A percentile compares a stretch with the other conserved stretches of the same genome.
phyloP scores from a whole-genome alignment of 1,140 invertebrate species.

The Octopus sinensis region DNA sequence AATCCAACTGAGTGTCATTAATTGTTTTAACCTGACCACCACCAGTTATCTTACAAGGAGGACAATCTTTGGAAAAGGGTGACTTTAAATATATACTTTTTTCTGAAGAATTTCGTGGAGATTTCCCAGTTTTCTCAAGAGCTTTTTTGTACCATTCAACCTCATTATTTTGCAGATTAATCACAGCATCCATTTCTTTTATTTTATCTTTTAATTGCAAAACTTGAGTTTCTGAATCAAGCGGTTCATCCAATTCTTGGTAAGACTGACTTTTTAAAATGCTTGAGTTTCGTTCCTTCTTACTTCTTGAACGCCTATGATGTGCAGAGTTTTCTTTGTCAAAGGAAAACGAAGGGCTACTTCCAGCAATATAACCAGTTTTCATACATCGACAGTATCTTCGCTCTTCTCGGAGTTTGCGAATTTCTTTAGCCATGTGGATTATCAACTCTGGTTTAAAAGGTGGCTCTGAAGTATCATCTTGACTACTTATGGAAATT shows the following conservation, averaged over 20 bases:
- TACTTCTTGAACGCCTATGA: neutral
- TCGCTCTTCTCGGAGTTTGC: conserved; percentile 27
- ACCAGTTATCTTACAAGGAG: neutral
- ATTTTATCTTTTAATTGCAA: neutral
- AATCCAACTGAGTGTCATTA: neutral
- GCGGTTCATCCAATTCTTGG: neutral
- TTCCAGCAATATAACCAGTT: neutral
- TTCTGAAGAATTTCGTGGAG: neutral
- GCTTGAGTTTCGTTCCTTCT: neutral
- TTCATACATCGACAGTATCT: neutral
- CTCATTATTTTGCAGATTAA: neutral
- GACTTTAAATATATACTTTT: neutral
- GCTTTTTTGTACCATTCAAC: neutral
- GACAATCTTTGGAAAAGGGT: neutral
- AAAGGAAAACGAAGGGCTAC: neutral
- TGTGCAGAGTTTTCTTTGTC: neutral
- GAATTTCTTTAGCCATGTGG: conserved; percentile 37
- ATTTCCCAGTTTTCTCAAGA: neutral
- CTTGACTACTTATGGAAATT: conserved; percentile 22
- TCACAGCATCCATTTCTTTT: neutral
- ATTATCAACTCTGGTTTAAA: conserved; percentile 33
- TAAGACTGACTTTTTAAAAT: neutral
- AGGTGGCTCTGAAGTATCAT: conserved; percentile 12
- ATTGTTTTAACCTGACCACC: neutral
- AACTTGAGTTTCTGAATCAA: neutral